Evolutionary conservation across 2,797 vertebrate species (phyloP), one percentile per base, ranked within the genome.

Genomic region (Mallotus villosus): DNA sequence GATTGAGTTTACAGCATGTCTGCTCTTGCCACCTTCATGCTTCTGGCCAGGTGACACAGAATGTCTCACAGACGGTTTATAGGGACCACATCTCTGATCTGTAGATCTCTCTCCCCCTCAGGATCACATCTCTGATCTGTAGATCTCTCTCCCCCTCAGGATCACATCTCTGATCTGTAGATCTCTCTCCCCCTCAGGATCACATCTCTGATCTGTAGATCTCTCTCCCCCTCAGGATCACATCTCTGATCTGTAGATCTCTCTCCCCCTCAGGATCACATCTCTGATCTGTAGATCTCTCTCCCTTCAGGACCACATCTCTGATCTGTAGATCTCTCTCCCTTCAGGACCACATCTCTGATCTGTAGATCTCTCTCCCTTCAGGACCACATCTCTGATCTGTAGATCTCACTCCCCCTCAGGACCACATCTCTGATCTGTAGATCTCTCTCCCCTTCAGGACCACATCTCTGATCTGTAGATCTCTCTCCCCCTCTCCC

Each of bases 301-400:
- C n/a, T 64, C 53, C 8, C 16, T 2, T 24, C 27, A 92, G 91
- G 86, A 87, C 21, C n/a, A n/a, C n/a, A n/a, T n/a, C n/a, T n/a
- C n/a, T 34, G 32, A 34, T 34, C 32, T 34, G 7, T 34, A 34
- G 12, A 51, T 53, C n/a, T 46, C 34, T 68, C 32, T 0, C 65
- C 34, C 46, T 4, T 17, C 8, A 37, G 8, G n/a, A n/a, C n/a
- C n/a, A n/a, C n/a, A n/a, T n/a, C n/a, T n/a, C n/a, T n/a, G n/a
- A n/a, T n/a, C n/a, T n/a, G n/a, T n/a, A n/a, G n/a, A n/a, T 46
- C 24, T 55, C 49, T 19, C n/a, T 64, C 53, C 8, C 16, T 2
- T 24, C 27, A 92, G 91, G 86, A 87, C 21, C n/a, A n/a, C n/a
- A n/a, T n/a, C n/a, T n/a, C n/a, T 34, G 32, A 34, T 34, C 32